Evolutionary conservation across 2,113 vertebrate species (phyloP), one percentile per base, ranked within the genome.

Genomic region (Ptilorrhoa leucosticta): DNA sequence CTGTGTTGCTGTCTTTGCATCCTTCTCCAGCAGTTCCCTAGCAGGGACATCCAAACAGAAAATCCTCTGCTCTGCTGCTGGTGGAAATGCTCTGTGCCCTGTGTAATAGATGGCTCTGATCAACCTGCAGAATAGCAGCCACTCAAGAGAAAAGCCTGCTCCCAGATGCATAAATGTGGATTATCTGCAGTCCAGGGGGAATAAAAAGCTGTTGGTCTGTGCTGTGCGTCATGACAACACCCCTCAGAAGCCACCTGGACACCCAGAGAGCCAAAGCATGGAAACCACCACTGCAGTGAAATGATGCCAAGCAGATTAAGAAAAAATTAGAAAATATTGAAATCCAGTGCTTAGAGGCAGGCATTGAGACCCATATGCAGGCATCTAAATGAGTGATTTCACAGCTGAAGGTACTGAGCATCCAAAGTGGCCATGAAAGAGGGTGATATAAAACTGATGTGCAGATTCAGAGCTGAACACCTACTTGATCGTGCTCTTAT

Each of bases 211-310:
- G 20, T 57, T 66, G 58, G 14, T 73, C 33, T 85, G 13, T 9
- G 10, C 26, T 76, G 7, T 89, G 42, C 0, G 0, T 70, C 68
- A 57, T 0, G 7, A 33, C 16, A 68, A n/a, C 65, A 21, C 3
- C 15, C 21, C 28, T 16, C 13, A 48, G 61, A 45, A 76, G 33
- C 54, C 58, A 76, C 45, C 63, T 68, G 68, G 54, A 37, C 45
- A 51, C 13, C 22, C 47, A 69, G 37, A 75, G 26, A 54, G 60
- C 30, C 82, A 83, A 60, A 90, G 37, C 2, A 1, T 39, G 68
- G 58, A 86, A 90, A 66, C 4, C 18, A 83, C 54, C 5, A 2
- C 50, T 39, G 19, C 50, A 33, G 61, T 23, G 63, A 87, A 91
- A 71, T 8, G 9, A 40, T 72, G 30, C 16, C 83, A 79, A 84